Percentiles rank a stretch among this genome's conserved stretches.
Conservation (phyloP, 2,797 vertebrate genomes). For the Gymnothorax javanicus region DNA sequence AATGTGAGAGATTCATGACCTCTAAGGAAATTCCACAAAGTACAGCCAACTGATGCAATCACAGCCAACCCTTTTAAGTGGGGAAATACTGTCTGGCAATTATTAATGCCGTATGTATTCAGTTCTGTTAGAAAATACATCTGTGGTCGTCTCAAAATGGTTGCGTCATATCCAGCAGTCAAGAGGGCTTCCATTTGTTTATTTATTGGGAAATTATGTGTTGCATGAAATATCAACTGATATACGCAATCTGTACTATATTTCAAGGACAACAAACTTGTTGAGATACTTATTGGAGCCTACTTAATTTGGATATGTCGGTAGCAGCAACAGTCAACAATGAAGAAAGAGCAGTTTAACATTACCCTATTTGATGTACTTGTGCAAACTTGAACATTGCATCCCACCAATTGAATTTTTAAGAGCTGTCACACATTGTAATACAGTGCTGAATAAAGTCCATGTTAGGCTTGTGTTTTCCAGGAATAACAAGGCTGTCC, state of each 20-base stretch:
- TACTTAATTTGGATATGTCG: background rate
- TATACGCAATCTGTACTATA: too few relatives aligned
- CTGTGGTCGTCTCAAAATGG: background rate
- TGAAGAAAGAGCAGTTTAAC: background rate
- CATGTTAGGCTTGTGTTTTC: slow-evolving; percentile 73
- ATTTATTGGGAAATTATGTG: background rate
- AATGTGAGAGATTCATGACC: slow-evolving; percentile 30
- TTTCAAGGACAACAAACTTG: too few relatives aligned
- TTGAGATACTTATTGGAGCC: too few relatives aligned
- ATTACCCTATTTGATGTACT: background rate
- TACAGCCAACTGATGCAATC: slow-evolving; percentile 52
- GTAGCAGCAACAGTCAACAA: background rate
- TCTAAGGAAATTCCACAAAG: slow-evolving; percentile 30
- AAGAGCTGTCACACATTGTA: background rate
- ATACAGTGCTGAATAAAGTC: slow-evolving; percentile 63
- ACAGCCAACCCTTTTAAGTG: slow-evolving; percentile 50
- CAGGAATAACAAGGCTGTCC: slow-evolving; percentile 75
- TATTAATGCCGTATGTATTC: background rate
- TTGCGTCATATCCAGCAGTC: background rate
- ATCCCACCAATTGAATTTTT: background rate
- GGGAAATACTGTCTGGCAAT: background rate
- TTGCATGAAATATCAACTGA: background rate
- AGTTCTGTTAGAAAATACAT: slow-evolving; percentile 5
- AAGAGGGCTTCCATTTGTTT: background rate
- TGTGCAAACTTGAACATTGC: background rate